phyloP scores from a whole-genome alignment of 2,888 invertebrate species.

The Ptychoptera albimana region DNA sequence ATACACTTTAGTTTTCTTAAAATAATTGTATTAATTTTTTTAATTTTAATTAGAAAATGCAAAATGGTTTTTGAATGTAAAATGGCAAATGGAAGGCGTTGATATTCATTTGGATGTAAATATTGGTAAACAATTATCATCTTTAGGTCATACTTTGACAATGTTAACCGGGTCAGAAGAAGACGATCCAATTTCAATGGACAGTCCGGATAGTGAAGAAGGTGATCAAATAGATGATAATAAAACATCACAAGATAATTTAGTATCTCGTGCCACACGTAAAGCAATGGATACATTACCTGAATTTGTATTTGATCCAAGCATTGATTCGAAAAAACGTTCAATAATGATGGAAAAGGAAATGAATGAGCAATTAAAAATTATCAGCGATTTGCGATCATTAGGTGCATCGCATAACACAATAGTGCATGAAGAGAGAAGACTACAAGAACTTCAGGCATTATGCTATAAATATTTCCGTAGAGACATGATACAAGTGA shows the following conservation, averaged over 20 bases:
- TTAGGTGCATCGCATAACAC: slow-evolving; percentile 79
- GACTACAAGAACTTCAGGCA: slow-evolving; percentile 84
- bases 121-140: slow-evolving; percentile 89
- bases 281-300: slow-evolving; percentile 63
- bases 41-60: slow-evolving; percentile 55
- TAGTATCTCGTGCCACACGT: slow-evolving; percentile 41
- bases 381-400: slow-evolving; percentile 80
- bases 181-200: slow-evolving; percentile 53
- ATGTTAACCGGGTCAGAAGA: slow-evolving; percentile 68
- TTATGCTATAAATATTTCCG: slow-evolving; percentile 88
- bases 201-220: slow-evolving; percentile 60
- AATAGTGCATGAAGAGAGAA: slow-evolving; percentile 81
- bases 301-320: slow-evolving; percentile 66
- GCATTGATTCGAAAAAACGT: slow-evolving; percentile 63
- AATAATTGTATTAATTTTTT: slow-evolving; percentile 3
- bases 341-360: slow-evolving; percentile 91
- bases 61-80: slow-evolving; percentile 95
- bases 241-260: slow-evolving; percentile 36
- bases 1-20: slow-evolving; percentile 7
- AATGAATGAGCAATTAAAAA: slow-evolving; percentile 94
- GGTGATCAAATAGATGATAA: slow-evolving; percentile 51
- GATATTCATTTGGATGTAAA: slow-evolving; percentile 92
- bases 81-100: slow-evolving; percentile 99
- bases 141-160: slow-evolving; percentile 87
- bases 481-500: slow-evolving; percentile 73